Evolutionary conservation across 2,888 invertebrate species (phyloP).

Genomic region (Cylloceria caligata): DNA sequence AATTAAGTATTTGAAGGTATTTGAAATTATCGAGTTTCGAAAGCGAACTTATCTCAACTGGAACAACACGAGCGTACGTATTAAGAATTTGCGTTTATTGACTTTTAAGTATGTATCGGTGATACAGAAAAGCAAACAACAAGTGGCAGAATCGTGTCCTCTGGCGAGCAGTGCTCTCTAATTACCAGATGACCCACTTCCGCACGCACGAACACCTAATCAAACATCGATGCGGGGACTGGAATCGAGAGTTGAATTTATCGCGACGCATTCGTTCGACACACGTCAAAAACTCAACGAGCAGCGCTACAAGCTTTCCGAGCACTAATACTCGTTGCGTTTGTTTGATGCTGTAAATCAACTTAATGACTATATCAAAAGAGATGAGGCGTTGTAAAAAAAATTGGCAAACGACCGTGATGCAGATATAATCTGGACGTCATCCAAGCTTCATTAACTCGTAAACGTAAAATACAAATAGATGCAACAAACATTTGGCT

Average conservation of each 20-base stretch:
- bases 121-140: conserved; percentile 53
- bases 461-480: conserved; percentile 52
- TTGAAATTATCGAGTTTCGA: conserved; percentile 9
- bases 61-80: conserved; percentile 16
- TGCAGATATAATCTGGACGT: conserved; percentile 41
- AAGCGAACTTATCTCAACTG: conserved; percentile 13
- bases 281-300: conserved; percentile 64
- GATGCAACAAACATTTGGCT: conserved; percentile 58
- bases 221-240: conserved; percentile 57
- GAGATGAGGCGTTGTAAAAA: conserved; percentile 37
- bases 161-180: conserved; percentile 54
- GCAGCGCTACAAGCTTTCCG: conserved; percentile 39
- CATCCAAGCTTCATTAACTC: conserved; percentile 56
- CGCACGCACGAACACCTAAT: conserved; percentile 65
- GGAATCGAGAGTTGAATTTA: conserved; percentile 64
- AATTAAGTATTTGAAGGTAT: background rate
- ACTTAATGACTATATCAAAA: conserved; percentile 51
- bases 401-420: conserved; percentile 1
- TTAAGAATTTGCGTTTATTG: conserved; percentile 35
- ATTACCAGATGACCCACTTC: conserved; percentile 67
- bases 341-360: conserved; percentile 56
- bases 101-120: conserved; percentile 25
- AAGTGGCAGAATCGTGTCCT: conserved; percentile 46
- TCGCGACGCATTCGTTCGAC: conserved; percentile 64
- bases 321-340: conserved; percentile 15